Percentiles rank a stretch among this genome's conserved stretches.
phyloP scores from a whole-genome alignment of 1,140 invertebrate species.

The Drosophila malerkotliana region DNA sequence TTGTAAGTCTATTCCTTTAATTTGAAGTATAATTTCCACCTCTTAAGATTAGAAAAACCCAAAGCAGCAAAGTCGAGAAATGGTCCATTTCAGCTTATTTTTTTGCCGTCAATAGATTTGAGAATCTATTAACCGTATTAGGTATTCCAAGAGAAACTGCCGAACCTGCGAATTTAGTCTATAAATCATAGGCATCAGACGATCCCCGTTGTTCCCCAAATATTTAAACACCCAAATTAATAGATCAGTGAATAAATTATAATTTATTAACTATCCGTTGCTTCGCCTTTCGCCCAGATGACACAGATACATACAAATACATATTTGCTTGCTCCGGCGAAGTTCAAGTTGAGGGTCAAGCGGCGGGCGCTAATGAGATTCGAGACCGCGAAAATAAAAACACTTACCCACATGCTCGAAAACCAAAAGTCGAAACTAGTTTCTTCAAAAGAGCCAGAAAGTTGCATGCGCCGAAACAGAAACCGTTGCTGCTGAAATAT shows the following conservation, averaged over 20 bases:
- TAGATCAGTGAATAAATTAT: slow-evolving; percentile 40
- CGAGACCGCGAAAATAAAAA: slow-evolving; percentile 47
- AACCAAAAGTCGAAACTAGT: slow-evolving; percentile 63
- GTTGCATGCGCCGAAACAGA: slow-evolving; percentile 29
- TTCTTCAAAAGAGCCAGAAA: slow-evolving; percentile 44
- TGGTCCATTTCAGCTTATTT: not conserved
- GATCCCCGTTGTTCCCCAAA: slow-evolving; percentile 12
- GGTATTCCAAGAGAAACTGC: slow-evolving; percentile 10
- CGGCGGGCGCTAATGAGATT: slow-evolving; percentile 64
- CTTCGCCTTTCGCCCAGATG: slow-evolving; percentile 29
- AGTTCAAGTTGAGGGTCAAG: slow-evolving; percentile 77
- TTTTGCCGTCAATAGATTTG: slow-evolving; percentile 10
- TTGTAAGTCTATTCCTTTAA: too few species aligned
- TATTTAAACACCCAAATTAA: slow-evolving; percentile 29
- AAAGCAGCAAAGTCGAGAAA: not conserved
- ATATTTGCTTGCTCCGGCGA: slow-evolving; percentile 35
- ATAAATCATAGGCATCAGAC: slow-evolving; percentile 26
- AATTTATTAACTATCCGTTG: slow-evolving; percentile 5
- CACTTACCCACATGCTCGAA: slow-evolving; percentile 32
- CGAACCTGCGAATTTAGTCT: not conserved
- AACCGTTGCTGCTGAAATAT: slow-evolving; percentile 52
- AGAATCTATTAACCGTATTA: slow-evolving; percentile 15
- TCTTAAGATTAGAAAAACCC: too few species aligned
- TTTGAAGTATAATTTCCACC: too few species aligned
- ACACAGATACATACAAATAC: slow-evolving; percentile 42